Evolutionary conservation across 2,797 vertebrate genomes (phyloP).

Genomic region (Trachops cirrhosus): DNA sequence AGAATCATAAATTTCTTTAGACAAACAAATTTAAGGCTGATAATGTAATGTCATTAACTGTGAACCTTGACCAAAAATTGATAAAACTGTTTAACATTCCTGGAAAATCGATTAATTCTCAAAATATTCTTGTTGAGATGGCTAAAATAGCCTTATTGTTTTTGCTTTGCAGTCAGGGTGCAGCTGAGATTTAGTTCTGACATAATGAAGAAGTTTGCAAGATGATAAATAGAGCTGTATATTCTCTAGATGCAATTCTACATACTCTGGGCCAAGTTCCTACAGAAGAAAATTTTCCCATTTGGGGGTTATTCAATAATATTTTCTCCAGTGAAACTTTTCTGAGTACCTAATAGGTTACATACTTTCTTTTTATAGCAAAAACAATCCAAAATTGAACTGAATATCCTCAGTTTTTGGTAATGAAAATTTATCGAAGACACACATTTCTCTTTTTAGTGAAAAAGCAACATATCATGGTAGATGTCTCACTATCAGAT

Average conservation of each 20-base stretch:
- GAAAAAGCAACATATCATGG: neutral
- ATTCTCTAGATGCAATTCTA: constrained; percentile 46
- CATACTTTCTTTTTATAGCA: constrained; percentile 35
- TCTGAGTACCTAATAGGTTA: constrained; percentile 54
- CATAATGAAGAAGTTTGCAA: constrained; percentile 67
- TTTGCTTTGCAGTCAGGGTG: constrained; percentile 41
- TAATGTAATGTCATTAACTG: constrained; percentile 38
- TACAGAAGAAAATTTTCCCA: constrained; percentile 60
- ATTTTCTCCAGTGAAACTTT: constrained; percentile 66
- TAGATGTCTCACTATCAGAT: neutral
- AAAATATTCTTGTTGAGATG: constrained; percentile 49
- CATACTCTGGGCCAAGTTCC: constrained; percentile 64
- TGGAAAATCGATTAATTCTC: constrained; percentile 51
- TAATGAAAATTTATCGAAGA: neutral
- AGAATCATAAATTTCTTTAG: constrained; percentile 47
- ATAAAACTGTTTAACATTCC: constrained; percentile 53
- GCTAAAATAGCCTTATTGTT: constrained; percentile 46
- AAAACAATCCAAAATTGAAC: constrained; percentile 52
- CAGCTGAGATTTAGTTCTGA: constrained; percentile 71
- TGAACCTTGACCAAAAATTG: constrained; percentile 51
- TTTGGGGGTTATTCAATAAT: constrained; percentile 67
- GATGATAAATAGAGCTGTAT: constrained; percentile 64
- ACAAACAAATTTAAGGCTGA: constrained; percentile 45
- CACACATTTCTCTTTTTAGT: constrained; percentile 19
- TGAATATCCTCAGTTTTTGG: neutral